Evolutionary conservation across 1,140 invertebrate species (phyloP).

Genomic region (Aphis gossypii): DNA sequence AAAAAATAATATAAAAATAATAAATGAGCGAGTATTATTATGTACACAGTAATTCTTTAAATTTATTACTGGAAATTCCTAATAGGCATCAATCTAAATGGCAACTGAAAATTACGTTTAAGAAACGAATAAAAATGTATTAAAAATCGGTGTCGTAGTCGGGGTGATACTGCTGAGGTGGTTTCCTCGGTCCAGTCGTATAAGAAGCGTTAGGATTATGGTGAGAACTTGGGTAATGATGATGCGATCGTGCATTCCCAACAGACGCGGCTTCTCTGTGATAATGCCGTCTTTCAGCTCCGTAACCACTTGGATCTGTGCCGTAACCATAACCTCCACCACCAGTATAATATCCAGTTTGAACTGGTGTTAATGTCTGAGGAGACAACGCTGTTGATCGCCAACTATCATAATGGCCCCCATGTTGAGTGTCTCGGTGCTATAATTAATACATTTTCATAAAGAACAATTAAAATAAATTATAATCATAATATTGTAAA

Average conservation of each 20-base stretch:
- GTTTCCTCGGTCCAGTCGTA: conserved; percentile 26
- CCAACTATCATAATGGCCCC: conserved; percentile 28
- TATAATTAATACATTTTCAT: neutral
- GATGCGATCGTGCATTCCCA: conserved; percentile 15
- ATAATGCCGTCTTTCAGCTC: conserved; percentile 13
- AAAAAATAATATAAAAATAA: conserved; percentile 7
- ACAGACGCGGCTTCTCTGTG: neutral
- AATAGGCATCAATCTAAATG: conserved; percentile 8
- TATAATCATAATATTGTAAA: neutral
- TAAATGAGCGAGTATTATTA: conserved; percentile 45
- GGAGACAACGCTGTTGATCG: neutral
- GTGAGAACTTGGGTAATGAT: neutral
- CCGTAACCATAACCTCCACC: conserved; percentile 4
- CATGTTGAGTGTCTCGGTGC: neutral
- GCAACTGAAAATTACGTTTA: conserved; percentile 35
- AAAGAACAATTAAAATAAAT: neutral
- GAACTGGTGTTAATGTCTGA: neutral
- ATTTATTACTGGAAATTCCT: conserved; percentile 11
- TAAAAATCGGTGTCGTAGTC: conserved; percentile 45
- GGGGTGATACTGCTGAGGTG: conserved; percentile 33
- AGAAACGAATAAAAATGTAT: neutral
- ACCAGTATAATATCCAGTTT: conserved; percentile 29
- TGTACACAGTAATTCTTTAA: neutral
- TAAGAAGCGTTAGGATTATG: neutral
- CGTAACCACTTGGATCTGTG: neutral